Conservation (phyloP, 2,113 vertebrate genomes). For the Turnix velox region DNA sequence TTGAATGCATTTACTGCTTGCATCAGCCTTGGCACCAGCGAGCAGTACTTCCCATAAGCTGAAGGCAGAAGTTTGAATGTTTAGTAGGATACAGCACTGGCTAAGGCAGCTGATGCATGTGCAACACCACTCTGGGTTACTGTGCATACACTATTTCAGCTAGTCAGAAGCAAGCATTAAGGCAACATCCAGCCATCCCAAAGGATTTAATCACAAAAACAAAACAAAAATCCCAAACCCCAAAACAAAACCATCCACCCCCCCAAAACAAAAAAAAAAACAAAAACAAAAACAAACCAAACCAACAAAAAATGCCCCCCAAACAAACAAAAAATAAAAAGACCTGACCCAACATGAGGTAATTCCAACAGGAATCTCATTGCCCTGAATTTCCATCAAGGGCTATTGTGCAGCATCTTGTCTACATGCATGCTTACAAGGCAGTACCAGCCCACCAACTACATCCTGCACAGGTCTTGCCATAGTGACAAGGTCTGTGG, state of each 20-base stretch:
- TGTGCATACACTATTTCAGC: neutral
- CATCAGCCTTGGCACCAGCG: neutral
- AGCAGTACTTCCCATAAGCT: neutral
- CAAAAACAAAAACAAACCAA: no score
- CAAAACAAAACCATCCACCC: no score
- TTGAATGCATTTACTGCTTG: neutral
- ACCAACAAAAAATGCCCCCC: no score
- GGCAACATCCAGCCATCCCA: neutral
- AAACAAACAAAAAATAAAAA: no score
- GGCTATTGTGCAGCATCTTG: neutral
- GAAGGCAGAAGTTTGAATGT: neutral
- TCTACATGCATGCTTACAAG: fast-evolving
- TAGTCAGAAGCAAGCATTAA: neutral
- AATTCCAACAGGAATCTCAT: neutral
- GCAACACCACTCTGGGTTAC: neutral
- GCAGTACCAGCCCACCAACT: neutral
- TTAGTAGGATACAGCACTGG: neutral
- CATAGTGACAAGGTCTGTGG: fast-evolving
- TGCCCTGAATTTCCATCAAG: neutral
- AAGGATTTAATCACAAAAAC: neutral
- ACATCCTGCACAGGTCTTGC: neutral
- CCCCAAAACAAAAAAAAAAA: no score
- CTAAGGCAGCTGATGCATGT: neutral
- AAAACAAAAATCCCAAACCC: no score
- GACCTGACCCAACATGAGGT: neutral